Conservation (phyloP, 1,140 invertebrate genomes). For the Asbolus verrucosus region DNA sequence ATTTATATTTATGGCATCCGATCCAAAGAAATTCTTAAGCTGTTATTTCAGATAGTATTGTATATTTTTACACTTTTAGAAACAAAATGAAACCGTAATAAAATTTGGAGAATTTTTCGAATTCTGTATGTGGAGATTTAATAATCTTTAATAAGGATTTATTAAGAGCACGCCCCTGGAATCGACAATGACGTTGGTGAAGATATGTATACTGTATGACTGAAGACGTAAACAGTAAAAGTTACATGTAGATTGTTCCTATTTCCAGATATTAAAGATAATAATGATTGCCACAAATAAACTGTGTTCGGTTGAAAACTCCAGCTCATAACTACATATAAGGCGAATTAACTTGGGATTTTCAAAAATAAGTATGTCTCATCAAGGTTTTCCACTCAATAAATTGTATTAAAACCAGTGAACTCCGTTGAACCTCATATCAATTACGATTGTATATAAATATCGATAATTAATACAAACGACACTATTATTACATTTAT, state of each 20-base stretch:
- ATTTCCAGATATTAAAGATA: neutral
- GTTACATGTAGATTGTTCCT: conserved; percentile 7
- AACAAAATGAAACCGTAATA: too few relatives aligned
- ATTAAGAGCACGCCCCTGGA: too few relatives aligned
- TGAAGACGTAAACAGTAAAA: too few relatives aligned
- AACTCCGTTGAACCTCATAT: conserved; percentile 47
- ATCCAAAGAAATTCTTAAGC: too few relatives aligned
- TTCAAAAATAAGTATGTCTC: conserved; percentile 36
- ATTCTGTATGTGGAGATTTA: too few relatives aligned
- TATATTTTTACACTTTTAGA: too few relatives aligned
- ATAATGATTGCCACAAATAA: conserved; percentile 23
- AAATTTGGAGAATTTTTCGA: too few relatives aligned
- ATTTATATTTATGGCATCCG: too few relatives aligned
- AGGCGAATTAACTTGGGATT: conserved; percentile 20
- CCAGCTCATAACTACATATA: conserved; percentile 26
- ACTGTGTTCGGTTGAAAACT: conserved; percentile 14
- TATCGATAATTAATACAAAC: conserved; percentile 36
- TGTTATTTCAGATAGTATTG: too few relatives aligned
- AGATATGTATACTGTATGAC: too few relatives aligned
- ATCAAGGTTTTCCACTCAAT: conserved; percentile 49
- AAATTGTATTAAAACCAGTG: conserved; percentile 48
- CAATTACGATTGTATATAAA: conserved; percentile 41
- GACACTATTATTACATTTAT: conserved; percentile 40
- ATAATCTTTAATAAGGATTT: too few relatives aligned
- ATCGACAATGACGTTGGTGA: too few relatives aligned